Percentiles rank a stretch among this genome's conserved stretches.
These are phyloP conservation scores for Zygogramma bicolorata DNA, from an alignment of 2,888 invertebrate species.

Conservation along the genomic window DNA sequence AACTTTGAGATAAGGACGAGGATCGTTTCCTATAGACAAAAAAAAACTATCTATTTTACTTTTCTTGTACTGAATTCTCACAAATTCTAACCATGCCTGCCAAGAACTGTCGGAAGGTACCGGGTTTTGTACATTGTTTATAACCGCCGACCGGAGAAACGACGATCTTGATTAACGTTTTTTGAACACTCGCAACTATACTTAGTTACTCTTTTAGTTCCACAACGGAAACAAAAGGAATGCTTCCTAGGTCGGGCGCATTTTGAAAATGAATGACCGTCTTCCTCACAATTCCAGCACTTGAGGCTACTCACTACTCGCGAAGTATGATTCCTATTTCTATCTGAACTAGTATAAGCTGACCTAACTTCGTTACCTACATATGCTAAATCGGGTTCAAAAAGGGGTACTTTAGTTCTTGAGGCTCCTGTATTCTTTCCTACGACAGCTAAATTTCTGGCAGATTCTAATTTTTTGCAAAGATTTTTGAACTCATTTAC, in stretches of 20 bases:
- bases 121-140: slow-evolving; percentile 24
- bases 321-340: no score
- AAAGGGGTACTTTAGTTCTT: neutral
- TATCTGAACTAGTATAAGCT: no score
- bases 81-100: slow-evolving; percentile 1
- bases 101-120: slow-evolving; percentile 11
- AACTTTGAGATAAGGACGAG: slow-evolving; percentile 24
- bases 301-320: neutral
- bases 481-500: neutral
- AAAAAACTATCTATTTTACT: neutral
- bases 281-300: neutral
- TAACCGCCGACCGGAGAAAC: slow-evolving; percentile 17
- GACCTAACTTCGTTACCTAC: neutral
- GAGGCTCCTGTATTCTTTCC: neutral
- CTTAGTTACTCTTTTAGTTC: neutral
- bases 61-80: slow-evolving; percentile 11
- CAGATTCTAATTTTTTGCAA: slow-evolving; percentile 6
- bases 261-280: neutral
- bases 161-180: slow-evolving; percentile 2
- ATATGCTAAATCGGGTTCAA: slow-evolving; percentile 36
- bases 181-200: slow-evolving; percentile 11
- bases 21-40: neutral
- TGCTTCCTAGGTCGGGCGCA: neutral
- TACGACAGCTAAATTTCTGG: slow-evolving; percentile 1
- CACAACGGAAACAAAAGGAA: slow-evolving; percentile 1